A percentile compares a stretch with the other conserved stretches of the same genome.
These are phyloP conservation scores for Nasalis larvatus DNA, from an alignment of 2,113 vertebrate species.

Conservation along the genomic window DNA sequence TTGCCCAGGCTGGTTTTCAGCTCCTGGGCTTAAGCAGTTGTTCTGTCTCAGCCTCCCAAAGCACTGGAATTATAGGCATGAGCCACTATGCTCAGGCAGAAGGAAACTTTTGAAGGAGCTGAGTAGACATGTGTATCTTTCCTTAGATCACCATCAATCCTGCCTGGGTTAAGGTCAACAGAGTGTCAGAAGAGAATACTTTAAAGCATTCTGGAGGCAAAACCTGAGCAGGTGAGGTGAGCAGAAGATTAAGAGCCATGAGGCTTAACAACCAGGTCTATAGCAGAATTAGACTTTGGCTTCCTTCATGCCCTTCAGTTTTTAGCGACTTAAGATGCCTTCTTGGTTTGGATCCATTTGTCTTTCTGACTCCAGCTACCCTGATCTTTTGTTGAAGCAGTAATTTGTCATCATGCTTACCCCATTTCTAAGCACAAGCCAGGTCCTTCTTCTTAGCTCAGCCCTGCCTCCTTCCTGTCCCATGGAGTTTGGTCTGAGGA, in stretches of 20 bases:
- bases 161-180: background rate
- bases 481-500: background rate
- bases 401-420: background rate
- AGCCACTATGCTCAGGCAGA: background rate
- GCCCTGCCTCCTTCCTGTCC: background rate
- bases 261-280: background rate
- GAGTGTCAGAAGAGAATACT: background rate
- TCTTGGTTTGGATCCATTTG: conserved; percentile 1
- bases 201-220: background rate
- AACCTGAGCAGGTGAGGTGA: background rate
- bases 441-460: background rate
- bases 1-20: too few relatives aligned
- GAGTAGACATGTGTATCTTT: background rate
- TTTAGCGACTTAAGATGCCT: background rate
- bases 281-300: background rate
- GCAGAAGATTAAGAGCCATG: background rate
- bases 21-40: too few relatives aligned
- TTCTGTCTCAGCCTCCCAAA: too few relatives aligned
- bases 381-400: background rate
- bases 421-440: background rate
- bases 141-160: background rate
- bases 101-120: background rate
- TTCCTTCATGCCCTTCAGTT: background rate
- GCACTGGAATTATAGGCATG: too few relatives aligned
- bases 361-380: background rate